A percentile compares a stretch with the other conserved stretches of the same genome.
phyloP scores from a whole-genome alignment of 37 sponge, comb jelly and placozoan genomes.

The Chondrosia reniformis region DNA sequence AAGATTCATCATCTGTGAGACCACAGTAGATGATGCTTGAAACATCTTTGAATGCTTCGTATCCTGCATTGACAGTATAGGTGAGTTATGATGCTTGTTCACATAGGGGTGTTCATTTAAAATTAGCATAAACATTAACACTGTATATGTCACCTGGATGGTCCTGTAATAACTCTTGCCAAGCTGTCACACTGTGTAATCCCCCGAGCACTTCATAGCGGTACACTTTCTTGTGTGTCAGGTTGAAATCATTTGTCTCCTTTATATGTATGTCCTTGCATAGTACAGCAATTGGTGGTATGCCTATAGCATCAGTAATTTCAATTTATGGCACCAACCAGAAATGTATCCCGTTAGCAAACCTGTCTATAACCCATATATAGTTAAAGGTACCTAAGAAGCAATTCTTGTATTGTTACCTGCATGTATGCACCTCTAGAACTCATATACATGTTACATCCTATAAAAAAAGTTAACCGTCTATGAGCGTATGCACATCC shows the following conservation, averaged over 20 bases:
- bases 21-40: conserved; percentile 21
- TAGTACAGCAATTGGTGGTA: conserved; percentile 19
- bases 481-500: no score
- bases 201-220: conserved; percentile 57
- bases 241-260: conserved; percentile 15
- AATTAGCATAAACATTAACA: no score
- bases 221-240: conserved; percentile 30
- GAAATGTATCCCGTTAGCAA: no score
- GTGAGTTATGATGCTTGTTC: background rate
- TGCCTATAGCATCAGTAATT: conserved; percentile 1
- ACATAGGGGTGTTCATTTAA: no score
- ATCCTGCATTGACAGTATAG: background rate
- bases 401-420: no score
- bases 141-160: conserved; percentile 39
- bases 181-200: conserved; percentile 21
- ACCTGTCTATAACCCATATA: no score
- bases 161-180: background rate
- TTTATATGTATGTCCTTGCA: conserved; percentile 29
- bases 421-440: no score
- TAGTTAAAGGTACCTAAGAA: no score
- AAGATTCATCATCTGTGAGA: conserved; percentile 30
- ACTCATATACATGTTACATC: no score
- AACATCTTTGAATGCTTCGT: conserved; percentile 1
- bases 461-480: no score
- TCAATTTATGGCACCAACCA: no score